Evolutionary conservation across 2,888 invertebrate genomes (phyloP).

Genomic region (Cheilosia variabilis): DNA sequence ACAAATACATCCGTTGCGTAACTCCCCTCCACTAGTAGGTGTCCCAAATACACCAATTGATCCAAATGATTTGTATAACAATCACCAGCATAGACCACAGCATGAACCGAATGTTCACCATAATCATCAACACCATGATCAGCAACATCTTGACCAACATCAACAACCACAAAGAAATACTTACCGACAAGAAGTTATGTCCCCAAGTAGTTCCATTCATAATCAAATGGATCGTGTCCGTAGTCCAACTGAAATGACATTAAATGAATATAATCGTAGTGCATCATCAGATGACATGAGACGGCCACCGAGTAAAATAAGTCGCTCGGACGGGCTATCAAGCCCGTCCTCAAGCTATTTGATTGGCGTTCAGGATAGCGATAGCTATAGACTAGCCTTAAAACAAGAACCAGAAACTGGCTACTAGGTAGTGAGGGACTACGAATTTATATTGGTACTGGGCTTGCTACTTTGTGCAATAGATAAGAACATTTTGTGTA

Average conservation of each 20-base stretch:
- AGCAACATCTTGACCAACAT: conserved; percentile 33
- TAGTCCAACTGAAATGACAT: conserved; percentile 82
- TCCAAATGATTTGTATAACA: conserved; percentile 53
- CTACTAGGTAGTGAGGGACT: conserved; percentile 77
- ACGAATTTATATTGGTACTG: conserved; percentile 62
- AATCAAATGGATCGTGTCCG: conserved; percentile 77
- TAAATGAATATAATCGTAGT: conserved; percentile 82
- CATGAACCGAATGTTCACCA: conserved; percentile 75
- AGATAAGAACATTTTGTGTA: conserved; percentile 51
- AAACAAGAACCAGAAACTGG: conserved; percentile 84
- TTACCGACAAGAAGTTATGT: conserved; percentile 76
- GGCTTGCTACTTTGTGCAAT: conserved; percentile 72
- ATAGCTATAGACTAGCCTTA: conserved; percentile 82
- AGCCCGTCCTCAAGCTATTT: conserved; percentile 77
- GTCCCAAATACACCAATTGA: conserved; percentile 62
- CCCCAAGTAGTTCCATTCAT: conserved; percentile 69
- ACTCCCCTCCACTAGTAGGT: conserved; percentile 52
- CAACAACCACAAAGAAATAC: conserved; percentile 45
- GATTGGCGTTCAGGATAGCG: conserved; percentile 79
- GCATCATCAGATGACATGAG: conserved; percentile 80
- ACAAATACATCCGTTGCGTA: conserved; percentile 57
- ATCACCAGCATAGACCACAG: conserved; percentile 52
- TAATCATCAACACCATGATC: conserved; percentile 67
- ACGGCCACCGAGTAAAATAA: conserved; percentile 81
- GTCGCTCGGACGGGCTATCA: conserved; percentile 79